Evolutionary conservation across 2,888 invertebrate genomes (phyloP), one percentile per base, ranked within the genome.

Genomic region (Agapetus fuscipes): DNA sequence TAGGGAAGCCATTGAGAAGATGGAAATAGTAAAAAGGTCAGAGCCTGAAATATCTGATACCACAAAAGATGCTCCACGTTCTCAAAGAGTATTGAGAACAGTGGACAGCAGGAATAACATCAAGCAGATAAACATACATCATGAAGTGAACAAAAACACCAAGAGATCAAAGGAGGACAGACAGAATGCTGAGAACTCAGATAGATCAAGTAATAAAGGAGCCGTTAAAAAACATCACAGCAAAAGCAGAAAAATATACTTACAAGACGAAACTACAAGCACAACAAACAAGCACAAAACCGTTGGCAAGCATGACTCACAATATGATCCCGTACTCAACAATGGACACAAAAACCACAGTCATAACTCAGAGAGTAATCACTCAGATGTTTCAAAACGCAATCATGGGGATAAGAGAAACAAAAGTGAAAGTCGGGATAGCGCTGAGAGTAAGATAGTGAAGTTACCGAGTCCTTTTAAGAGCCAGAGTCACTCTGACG

Each of bases 401-500:
- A 20, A 9, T 20, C 4, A 20, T 20, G 9, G 46, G 28, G 46
- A 46, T 17, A 44, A 40, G 30, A 34, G 35, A 11, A 34, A 48
- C 26, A 49, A 45, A 37, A 49, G 43, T 17, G 49, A 44, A 14
- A 45, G 43, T 25, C 37, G 38, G 3, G 49, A 50, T 12, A 44
- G 41, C 16, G 13, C 37, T 7, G 39, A 50, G 17, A 38, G 37
- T 6, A 45, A 45, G 14, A 39, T 45, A 12, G 17, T 49, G 16
- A 46, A 43, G 20, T 41, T 54, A 9, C 52, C 53, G 9, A 53
- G 49, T 41, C 51, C 50, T 5, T 36, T 48, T 32, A 50, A 48
- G 31, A 51, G 50, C 35, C 48, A 49, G 28, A 51, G 51, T 26
- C 45, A 27, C 12, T 40, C 44, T 33, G 41, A 49, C 30, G 41